A percentile compares a stretch with the other conserved stretches of the same genome.
Evolutionary conservation across 2,797 vertebrate genomes (phyloP).

Genomic region (Vespertilio murinus): DNA sequence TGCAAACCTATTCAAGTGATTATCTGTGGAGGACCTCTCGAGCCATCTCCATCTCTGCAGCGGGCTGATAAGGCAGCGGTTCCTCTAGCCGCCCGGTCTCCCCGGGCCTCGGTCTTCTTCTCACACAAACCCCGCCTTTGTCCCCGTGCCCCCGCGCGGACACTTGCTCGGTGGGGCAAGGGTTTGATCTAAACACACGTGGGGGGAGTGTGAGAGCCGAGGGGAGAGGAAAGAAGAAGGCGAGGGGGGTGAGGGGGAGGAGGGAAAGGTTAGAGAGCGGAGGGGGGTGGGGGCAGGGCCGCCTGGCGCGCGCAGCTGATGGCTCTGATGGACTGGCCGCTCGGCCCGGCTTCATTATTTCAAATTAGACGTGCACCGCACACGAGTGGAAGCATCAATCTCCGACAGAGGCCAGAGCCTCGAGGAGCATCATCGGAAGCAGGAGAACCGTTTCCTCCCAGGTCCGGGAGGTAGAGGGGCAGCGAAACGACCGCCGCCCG

Average conservation of each 20-base stretch:
- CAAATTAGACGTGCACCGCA: slow-evolving; percentile 76
- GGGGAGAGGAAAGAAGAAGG: neutral
- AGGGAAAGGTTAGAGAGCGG: slow-evolving; percentile 39
- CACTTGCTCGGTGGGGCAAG: slow-evolving; percentile 81
- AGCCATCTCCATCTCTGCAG: slow-evolving; percentile 87
- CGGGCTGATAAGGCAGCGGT: slow-evolving; percentile 88
- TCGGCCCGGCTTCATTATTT: slow-evolving; percentile 76
- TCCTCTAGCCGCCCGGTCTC: slow-evolving; percentile 83
- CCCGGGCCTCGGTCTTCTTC: slow-evolving; percentile 80
- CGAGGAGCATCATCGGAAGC: slow-evolving; percentile 51
- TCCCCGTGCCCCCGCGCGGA: slow-evolving; percentile 80
- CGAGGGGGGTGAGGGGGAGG: neutral
- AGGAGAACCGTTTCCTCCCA: slow-evolving; percentile 68
- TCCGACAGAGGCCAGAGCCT: slow-evolving; percentile 61
- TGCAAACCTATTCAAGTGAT: slow-evolving; percentile 88
- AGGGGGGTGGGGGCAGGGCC: slow-evolving; percentile 63
- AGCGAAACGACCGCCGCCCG: slow-evolving; percentile 58
- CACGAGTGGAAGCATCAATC: slow-evolving; percentile 77
- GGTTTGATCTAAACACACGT: slow-evolving; percentile 82
- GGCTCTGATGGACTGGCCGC: slow-evolving; percentile 75
- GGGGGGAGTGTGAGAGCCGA: slow-evolving; percentile 10
- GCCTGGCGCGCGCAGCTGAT: slow-evolving; percentile 40
- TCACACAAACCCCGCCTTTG: slow-evolving; percentile 84
- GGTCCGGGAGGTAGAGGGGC: slow-evolving; percentile 68
- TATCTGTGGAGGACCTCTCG: slow-evolving; percentile 87